Percentiles rank a stretch among this genome's conserved stretches.
These are phyloP conservation scores for Caenorhabditis panamensis DNA, from an alignment of 2,888 invertebrate species.

Conservation along the genomic window DNA sequence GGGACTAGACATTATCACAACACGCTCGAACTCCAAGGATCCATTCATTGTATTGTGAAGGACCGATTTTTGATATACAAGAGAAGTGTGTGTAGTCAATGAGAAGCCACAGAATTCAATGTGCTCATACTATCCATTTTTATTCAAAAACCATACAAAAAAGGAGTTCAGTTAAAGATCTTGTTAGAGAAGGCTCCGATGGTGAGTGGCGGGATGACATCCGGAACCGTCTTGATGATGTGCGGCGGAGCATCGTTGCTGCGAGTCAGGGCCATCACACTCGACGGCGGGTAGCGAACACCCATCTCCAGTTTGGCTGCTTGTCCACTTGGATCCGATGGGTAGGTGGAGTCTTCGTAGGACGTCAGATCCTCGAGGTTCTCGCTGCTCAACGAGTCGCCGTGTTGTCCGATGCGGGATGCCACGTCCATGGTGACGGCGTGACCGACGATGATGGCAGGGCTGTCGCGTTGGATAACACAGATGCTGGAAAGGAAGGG, in stretches of 20 bases:
- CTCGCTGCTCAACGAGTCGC: slow-evolving; percentile 26
- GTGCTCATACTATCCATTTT: no score
- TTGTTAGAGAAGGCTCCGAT: slow-evolving; percentile 40
- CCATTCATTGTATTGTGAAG: no score
- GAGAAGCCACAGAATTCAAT: no score
- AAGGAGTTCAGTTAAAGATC: slow-evolving; percentile 32
- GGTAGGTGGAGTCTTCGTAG: slow-evolving; percentile 45
- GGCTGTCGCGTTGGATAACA: slow-evolving; percentile 23
- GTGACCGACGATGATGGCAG: slow-evolving; percentile 53
- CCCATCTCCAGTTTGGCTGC: slow-evolving; percentile 52
- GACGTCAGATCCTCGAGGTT: slow-evolving; percentile 51
- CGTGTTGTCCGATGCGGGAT: slow-evolving; percentile 39
- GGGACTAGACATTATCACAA: no score
- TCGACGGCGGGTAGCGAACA: slow-evolving; percentile 57
- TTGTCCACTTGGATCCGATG: slow-evolving; percentile 34
- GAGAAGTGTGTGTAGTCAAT: no score
- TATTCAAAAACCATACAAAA: no score
- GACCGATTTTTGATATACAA: no score
- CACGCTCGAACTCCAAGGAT: no score
- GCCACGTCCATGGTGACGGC: slow-evolving; percentile 60
- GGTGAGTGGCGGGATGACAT: slow-evolving; percentile 53
- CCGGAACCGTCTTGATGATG: slow-evolving; percentile 40
- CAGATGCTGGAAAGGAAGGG: slow-evolving; percentile 48
- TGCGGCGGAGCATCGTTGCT: slow-evolving; percentile 54
- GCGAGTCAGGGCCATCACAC: slow-evolving; percentile 52